Evolutionary conservation across 2,113 vertebrate genomes (phyloP), one percentile per base, ranked within the genome.

Genomic region (Rhegmatorhina hoffmannsi): DNA sequence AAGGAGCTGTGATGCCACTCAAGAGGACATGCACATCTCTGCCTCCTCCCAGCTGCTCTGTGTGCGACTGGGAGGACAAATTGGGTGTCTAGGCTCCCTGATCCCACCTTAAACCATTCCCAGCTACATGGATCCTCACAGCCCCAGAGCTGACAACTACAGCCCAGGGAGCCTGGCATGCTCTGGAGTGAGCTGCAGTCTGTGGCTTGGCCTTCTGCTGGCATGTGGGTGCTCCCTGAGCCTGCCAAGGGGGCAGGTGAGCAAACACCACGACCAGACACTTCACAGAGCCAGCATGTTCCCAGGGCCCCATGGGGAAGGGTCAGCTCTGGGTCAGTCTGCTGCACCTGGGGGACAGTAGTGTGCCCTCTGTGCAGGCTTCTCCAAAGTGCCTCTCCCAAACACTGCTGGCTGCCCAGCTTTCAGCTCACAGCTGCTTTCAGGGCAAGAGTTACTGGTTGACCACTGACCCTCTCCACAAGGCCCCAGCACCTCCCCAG

Each of bases 71-170:
- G 73, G 38, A 46, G 5, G 31, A 58, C 26, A 40, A n/a, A 26
- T 36, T 59, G 6, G 24, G n/a, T 11, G 55, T 23, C 59, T 70
- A 43, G 53, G 40, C 44, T 68, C 43, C 52, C 24, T 10, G 5
- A 16, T 18, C 33, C 55, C 25, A 4, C 3, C 59, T 21, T 43
- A 4, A 34, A 19, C 53, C 46, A 4, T 2, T 19, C 3, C 3
- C 78, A 50, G 62, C 63, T 36, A 50, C 58, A 20, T 0, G 0
- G 62, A 58, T 0, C 11, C 53, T 63, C 52, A 3, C 20, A 34
- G 72, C 44, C 2, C 21, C n/a, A 2, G 55, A 52, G 55, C 76
- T 31, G 50, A 73, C 33, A 24, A 33, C 3, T 43, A 44, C 7
- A 73, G 88, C 49, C 3, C 29, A 13, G 63, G 74, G 28, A 70